Conservation (phyloP, 2,113 vertebrate species). For the Cyanoderma ruficeps region DNA sequence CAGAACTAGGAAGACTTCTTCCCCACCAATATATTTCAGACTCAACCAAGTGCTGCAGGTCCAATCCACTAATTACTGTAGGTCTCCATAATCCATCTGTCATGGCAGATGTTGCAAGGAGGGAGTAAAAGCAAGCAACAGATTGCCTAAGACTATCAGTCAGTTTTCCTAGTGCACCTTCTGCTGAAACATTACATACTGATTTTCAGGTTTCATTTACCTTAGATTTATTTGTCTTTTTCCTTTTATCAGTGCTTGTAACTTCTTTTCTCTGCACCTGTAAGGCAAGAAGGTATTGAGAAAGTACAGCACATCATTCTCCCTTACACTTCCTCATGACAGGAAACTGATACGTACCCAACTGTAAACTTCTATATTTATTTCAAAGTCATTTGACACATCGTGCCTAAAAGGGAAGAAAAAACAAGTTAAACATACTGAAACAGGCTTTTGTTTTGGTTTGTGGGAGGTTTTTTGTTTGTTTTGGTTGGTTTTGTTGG, state of each 20-base stretch:
- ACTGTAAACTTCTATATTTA: slow-evolving; percentile 89
- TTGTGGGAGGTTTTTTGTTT: neutral
- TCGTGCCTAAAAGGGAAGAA: slow-evolving; percentile 77
- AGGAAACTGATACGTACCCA: slow-evolving; percentile 81
- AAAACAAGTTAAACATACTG: neutral
- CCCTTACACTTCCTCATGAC: neutral
- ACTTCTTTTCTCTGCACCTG: slow-evolving; percentile 89
- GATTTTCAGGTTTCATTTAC: slow-evolving; percentile 68
- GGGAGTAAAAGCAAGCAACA: neutral
- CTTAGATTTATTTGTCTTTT: slow-evolving; percentile 91
- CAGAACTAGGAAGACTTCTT: neutral
- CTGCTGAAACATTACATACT: neutral
- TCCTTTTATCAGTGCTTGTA: slow-evolving; percentile 85
- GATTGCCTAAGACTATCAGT: neutral
- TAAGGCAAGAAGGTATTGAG: neutral
- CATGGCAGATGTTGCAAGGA: neutral
- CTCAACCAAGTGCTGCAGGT: neutral
- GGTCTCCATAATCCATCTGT: slow-evolving; percentile 6
- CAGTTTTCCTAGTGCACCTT: neutral
- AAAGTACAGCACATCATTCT: neutral
- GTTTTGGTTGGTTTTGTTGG: neutral
- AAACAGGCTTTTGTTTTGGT: neutral
- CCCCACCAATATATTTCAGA: neutral
- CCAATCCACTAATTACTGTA: neutral
- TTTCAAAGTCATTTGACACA: slow-evolving; percentile 89